These are phyloP conservation scores for Incurvaria masculella DNA, from an alignment of 2,888 invertebrate species.

Conservation along the genomic window DNA sequence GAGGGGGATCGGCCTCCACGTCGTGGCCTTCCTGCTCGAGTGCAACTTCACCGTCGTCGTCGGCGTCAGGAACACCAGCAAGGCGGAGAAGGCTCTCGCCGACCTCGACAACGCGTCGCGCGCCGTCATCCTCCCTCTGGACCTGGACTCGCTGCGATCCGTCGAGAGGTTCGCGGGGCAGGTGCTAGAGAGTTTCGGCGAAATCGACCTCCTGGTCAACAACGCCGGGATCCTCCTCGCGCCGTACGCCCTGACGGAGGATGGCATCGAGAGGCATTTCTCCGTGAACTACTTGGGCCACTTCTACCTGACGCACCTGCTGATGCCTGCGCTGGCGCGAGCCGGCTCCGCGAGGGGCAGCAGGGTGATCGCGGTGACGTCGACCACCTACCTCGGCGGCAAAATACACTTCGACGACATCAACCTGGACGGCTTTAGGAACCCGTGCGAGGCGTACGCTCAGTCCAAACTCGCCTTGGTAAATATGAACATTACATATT, in stretches of 20 bases:
- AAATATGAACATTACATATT: constrained; percentile 2
- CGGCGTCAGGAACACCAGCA: constrained; percentile 68
- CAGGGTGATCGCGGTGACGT: constrained; percentile 84
- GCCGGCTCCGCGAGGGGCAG: constrained; percentile 53
- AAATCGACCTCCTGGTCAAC: constrained; percentile 74
- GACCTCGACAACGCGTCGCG: constrained; percentile 52
- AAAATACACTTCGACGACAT: constrained; percentile 75
- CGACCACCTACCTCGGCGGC: constrained; percentile 74
- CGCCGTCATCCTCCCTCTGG: constrained; percentile 65
- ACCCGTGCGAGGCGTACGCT: constrained; percentile 69
- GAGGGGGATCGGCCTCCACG: constrained; percentile 77
- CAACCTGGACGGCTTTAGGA: constrained; percentile 60
- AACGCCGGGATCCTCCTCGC: constrained; percentile 93
- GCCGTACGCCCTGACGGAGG: constrained; percentile 71
- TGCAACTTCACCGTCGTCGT: constrained; percentile 70
- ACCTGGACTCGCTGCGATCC: constrained; percentile 73
- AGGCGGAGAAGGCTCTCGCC: constrained; percentile 39
- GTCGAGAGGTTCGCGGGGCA: constrained; percentile 69
- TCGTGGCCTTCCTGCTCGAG: constrained; percentile 70
- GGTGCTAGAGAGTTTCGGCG: constrained; percentile 60
- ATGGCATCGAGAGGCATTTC: constrained; percentile 87
- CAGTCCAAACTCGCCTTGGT: constrained; percentile 86
- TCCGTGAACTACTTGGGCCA: constrained; percentile 87
- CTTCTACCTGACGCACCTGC: constrained; percentile 75
- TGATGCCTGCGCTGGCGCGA: constrained; percentile 69